Evolutionary conservation across 2,888 invertebrate genomes (phyloP).

Genomic region (Oxyteleia sp.): DNA sequence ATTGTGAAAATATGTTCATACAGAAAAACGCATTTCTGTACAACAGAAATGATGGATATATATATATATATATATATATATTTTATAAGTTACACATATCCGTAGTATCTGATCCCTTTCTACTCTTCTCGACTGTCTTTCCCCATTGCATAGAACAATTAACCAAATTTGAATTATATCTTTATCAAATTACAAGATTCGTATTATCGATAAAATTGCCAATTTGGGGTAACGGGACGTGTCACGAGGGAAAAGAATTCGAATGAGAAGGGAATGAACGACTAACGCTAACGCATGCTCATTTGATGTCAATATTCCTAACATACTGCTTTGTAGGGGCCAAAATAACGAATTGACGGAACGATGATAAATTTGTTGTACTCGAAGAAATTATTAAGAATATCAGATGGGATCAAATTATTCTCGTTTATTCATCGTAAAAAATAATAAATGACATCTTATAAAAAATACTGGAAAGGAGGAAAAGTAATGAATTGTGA

Average conservation of each 20-base stretch:
- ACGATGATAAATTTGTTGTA: conserved; percentile 67
- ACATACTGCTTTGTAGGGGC: conserved; percentile 70
- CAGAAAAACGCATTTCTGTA: too few species aligned
- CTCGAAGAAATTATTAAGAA: conserved; percentile 64
- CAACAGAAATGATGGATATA: too few species aligned
- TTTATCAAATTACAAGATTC: conserved; percentile 87
- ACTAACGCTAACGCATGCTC: conserved; percentile 77
- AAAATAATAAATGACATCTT: conserved; percentile 45
- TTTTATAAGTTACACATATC: conserved; percentile 55
- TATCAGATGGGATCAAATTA: conserved; percentile 44
- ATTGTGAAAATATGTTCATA: too few species aligned
- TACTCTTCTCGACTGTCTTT: conserved; percentile 54
- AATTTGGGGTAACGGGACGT: conserved; percentile 82
- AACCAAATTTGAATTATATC: conserved; percentile 87
- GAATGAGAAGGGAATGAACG: conserved; percentile 74
- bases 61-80: conserved; percentile 54
- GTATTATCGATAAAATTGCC: conserved; percentile 88
- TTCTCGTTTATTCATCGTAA: conserved; percentile 39
- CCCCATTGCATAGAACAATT: conserved; percentile 85
- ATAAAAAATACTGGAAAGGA: not conserved
- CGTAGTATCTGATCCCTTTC: conserved; percentile 64
- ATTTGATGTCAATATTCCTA: conserved; percentile 79
- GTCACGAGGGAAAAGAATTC: conserved; percentile 75
- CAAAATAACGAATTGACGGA: conserved; percentile 69
- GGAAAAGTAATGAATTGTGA: too few species aligned